phyloP scores from a whole-genome alignment of 2,888 invertebrate species.

The Bruchidius siliquastri region DNA sequence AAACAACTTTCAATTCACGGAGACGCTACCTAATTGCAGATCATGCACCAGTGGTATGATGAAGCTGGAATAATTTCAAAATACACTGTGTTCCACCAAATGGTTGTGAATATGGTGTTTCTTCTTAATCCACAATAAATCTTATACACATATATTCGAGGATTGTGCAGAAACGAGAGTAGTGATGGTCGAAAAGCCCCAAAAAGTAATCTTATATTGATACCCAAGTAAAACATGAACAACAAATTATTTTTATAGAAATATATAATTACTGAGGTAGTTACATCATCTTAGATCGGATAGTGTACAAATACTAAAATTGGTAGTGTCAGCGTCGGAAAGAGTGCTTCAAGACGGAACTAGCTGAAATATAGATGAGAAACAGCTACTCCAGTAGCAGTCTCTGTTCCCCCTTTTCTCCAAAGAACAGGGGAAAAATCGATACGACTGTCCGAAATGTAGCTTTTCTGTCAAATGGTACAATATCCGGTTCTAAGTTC shows the following conservation, averaged over 20 bases:
- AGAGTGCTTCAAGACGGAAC: constrained; percentile 1
- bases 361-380: neutral
- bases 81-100: too few relatives aligned
- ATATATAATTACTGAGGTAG: constrained; percentile 52
- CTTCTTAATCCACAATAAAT: too few relatives aligned
- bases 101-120: too few relatives aligned
- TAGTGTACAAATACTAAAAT: constrained; percentile 35
- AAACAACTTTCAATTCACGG: too few relatives aligned
- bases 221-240: constrained; percentile 47
- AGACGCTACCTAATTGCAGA: too few relatives aligned
- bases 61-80: too few relatives aligned
- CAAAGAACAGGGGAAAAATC: neutral
- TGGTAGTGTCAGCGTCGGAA: constrained; percentile 11
- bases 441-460: neutral
- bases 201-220: constrained; percentile 31
- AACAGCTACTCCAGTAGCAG: neutral
- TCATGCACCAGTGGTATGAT: too few relatives aligned
- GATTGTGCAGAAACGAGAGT: neutral
- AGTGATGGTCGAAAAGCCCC: constrained; percentile 11
- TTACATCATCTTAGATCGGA: constrained; percentile 47
- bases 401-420: neutral
- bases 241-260: constrained; percentile 46
- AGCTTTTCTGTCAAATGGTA: neutral
- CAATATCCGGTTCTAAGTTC: constrained; percentile 44
- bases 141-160: too few relatives aligned